These are phyloP conservation scores for Nemoura dubitans DNA, from an alignment of 2,888 invertebrate species.

Conservation along the genomic window DNA sequence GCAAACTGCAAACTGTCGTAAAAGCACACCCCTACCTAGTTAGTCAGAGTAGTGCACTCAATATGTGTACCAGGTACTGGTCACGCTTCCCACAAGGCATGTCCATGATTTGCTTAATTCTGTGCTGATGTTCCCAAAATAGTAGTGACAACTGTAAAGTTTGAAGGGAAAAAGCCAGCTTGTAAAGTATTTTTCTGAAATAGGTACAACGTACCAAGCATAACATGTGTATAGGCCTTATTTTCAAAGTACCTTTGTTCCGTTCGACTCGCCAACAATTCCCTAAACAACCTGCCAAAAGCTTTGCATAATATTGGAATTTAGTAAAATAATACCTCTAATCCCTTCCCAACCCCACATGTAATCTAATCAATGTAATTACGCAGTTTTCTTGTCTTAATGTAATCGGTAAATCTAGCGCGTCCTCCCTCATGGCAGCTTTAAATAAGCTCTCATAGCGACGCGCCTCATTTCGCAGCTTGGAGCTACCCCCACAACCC, in stretches of 20 bases:
- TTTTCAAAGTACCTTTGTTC: slow-evolving; percentile 2
- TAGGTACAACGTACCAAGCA: not conserved
- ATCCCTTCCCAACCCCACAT: slow-evolving; percentile 21
- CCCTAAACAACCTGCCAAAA: not conserved
- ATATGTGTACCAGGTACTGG: not conserved
- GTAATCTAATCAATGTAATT: slow-evolving; percentile 42
- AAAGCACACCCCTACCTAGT: not conserved
- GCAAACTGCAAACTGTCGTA: not conserved
- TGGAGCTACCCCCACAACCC: not conserved
- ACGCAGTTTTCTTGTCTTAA: slow-evolving; percentile 42
- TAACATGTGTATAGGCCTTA: not conserved
- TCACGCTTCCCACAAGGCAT: not conserved
- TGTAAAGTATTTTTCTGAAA: not conserved
- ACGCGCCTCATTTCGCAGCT: slow-evolving; percentile 14
- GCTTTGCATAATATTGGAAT: slow-evolving; percentile 24
- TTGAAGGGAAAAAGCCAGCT: not conserved
- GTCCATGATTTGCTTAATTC: not conserved
- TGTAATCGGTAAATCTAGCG: slow-evolving; percentile 32
- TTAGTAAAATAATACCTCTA: slow-evolving; percentile 34
- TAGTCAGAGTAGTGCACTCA: not conserved
- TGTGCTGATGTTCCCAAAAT: not conserved
- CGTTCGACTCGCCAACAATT: not conserved
- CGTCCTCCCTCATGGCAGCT: slow-evolving; percentile 30
- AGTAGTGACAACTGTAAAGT: not conserved
- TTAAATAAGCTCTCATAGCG: not conserved